A percentile compares a stretch with the other conserved stretches of the same genome.
These are phyloP conservation scores for Vicugna pacos DNA, from an alignment of 2,113 vertebrate species.

Conservation along the genomic window DNA sequence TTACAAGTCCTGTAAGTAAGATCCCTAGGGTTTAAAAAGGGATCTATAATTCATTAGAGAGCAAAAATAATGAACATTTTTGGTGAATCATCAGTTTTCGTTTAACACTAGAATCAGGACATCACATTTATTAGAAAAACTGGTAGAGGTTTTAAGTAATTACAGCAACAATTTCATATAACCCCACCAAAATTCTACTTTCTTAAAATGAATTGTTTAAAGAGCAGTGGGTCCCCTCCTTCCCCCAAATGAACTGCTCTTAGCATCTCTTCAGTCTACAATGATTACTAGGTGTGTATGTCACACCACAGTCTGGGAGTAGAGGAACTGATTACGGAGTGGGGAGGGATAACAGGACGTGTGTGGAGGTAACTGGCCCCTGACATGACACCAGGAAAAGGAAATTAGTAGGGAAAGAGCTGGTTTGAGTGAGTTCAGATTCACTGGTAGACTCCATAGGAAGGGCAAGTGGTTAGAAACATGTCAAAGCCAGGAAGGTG, in stretches of 20 bases:
- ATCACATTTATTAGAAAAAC: not conserved
- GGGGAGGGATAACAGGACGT: not conserved
- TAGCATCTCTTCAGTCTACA: not conserved
- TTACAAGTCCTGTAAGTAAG: not conserved
- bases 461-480: not conserved
- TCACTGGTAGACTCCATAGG: not conserved
- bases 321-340: not conserved
- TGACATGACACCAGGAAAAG: not conserved
- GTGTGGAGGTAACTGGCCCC: not conserved
- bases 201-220: not conserved
- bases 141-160: not conserved
- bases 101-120: not conserved
- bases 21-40: not conserved
- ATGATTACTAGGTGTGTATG: not conserved
- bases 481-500: not conserved
- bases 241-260: not conserved
- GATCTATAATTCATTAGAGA: not conserved
- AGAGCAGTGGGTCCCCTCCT: not conserved
- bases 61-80: not conserved
- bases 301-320: not conserved
- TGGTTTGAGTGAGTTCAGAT: not conserved
- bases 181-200: not conserved
- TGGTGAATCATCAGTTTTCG: not conserved
- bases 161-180: not conserved
- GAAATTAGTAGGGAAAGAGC: not conserved